Percentiles rank a stretch among this genome's conserved stretches.
Evolutionary conservation across 2,797 vertebrate genomes (phyloP).

Genomic region (Siniperca undulata): DNA sequence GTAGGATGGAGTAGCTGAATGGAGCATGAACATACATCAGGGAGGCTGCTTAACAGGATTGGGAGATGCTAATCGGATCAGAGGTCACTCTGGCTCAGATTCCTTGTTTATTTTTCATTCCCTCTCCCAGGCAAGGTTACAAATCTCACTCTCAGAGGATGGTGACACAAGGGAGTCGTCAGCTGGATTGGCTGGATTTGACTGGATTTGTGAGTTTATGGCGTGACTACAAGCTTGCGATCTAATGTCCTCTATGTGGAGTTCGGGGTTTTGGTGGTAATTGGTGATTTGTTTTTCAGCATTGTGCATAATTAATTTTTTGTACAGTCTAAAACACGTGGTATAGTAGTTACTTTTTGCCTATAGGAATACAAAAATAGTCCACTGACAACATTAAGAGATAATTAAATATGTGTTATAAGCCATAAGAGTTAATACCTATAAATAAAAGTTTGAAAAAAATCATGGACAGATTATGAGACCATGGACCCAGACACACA

Average conservation of each 20-base stretch:
- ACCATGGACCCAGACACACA: neutral
- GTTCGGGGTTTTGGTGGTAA: constrained; percentile 28
- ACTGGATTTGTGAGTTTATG: constrained; percentile 65
- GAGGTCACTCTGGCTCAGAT: constrained; percentile 73
- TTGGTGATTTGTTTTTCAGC: constrained; percentile 7
- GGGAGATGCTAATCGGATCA: constrained; percentile 79
- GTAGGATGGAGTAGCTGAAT: constrained; percentile 61
- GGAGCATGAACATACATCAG: constrained; percentile 68
- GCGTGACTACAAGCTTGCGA: constrained; percentile 53
- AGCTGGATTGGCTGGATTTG: constrained; percentile 67
- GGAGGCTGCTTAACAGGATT: constrained; percentile 78
- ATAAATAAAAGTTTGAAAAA: constrained; percentile 16
- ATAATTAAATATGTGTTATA: constrained; percentile 6
- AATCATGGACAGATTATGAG: constrained; percentile 14
- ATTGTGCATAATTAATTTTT: constrained; percentile 2
- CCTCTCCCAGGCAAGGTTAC: constrained; percentile 42
- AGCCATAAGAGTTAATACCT: neutral
- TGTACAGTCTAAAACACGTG: neutral
- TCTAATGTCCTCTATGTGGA: constrained; percentile 57
- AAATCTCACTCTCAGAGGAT: constrained; percentile 56
- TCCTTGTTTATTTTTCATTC: constrained; percentile 70
- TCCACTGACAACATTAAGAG: constrained; percentile 10
- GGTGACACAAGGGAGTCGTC: constrained; percentile 55
- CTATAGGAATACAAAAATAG: constrained; percentile 10
- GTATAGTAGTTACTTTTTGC: neutral